Evolutionary conservation across 2,113 vertebrate genomes (phyloP), one percentile per base, ranked within the genome.

Genomic region (Egretta garzetta): DNA sequence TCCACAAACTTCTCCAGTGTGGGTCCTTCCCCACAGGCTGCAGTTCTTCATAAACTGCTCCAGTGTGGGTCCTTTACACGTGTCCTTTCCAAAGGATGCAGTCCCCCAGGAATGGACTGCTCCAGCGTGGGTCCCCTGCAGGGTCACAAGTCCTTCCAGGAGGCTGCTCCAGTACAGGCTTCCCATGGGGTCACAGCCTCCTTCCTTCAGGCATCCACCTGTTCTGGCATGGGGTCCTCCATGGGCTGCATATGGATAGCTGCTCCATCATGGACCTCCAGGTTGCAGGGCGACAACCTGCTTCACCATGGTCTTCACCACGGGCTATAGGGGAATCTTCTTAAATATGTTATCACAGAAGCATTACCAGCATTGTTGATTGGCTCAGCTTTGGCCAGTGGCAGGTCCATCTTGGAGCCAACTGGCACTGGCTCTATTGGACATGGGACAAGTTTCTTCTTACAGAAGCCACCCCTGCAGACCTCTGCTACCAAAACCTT

Each of bases 341-440:
- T 16, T 75, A 75, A 72, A 8, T 22, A 58, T 12, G 14, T 75
- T 59, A 28, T 21, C 17, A 22, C 19, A 76, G 43, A 35, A 19
- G 20, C 1, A 0, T 11, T 22, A 6, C 33, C 43, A 17, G 33
- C 4, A 1, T 37, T 1, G 1, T 6, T 37, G 33, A 23, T 58
- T 14, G 32, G 20, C 56, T 58, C 56, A n/a, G 12, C 32, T 22
- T 21, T 33, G 32, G 32, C 32, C 32, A n/a, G 56, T 5, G 8
- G 20, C 56, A 6, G 32, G 32, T n/a, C 2, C 3, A 4, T 22
- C 56, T 58, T 58, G 20, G 12, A n/a, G 32, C 32, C 8, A 8
- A n/a, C 20, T 58, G 32, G 32, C 56, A 58, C 20, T 58, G 32
- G 20, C 56, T 58, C 56, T n/a, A n/a, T n/a, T 13, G 5, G 32